Evolutionary conservation across 2,797 vertebrate species (phyloP).

Genomic region (Cuniculus paca): DNA sequence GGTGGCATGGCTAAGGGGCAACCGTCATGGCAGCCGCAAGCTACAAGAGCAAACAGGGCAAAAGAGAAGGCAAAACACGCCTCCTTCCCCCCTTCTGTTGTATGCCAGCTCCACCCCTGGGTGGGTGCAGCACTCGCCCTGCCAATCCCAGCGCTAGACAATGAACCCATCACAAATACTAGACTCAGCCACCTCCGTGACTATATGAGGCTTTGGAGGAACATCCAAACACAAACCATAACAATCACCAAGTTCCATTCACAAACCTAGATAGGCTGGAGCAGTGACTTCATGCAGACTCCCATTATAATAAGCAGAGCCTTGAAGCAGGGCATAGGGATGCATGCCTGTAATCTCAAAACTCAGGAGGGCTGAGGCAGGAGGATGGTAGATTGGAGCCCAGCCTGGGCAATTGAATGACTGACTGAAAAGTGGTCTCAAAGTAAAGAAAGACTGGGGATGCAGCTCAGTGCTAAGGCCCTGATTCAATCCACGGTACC

Average conservation of each 20-base stretch:
- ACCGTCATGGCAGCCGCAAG: too few species aligned
- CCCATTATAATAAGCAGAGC: not conserved
- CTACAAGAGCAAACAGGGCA: too few species aligned
- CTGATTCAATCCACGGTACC: not conserved
- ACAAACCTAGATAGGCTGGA: not conserved
- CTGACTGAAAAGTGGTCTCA: not conserved
- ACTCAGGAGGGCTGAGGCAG: not conserved
- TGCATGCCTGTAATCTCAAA: not conserved
- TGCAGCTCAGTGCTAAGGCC: not conserved
- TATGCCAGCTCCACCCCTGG: too few species aligned
- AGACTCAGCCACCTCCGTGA: too few species aligned
- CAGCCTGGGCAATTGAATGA: not conserved
- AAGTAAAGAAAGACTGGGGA: not conserved
- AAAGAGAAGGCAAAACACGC: too few species aligned
- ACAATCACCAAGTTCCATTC: not conserved
- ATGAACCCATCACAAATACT: too few species aligned
- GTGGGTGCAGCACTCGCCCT: too few species aligned
- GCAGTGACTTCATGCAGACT: not conserved
- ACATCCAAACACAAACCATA: too few species aligned
- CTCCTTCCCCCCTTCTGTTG: too few species aligned
- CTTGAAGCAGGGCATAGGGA: not conserved
- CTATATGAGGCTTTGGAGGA: too few species aligned
- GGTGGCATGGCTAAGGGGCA: too few species aligned
- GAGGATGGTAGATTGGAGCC: not conserved
- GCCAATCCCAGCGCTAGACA: too few species aligned